A percentile compares a stretch with the other conserved stretches of the same genome.
Conservation (phyloP, 2,113 vertebrate genomes). For the Gymnobelideus leadbeateri region DNA sequence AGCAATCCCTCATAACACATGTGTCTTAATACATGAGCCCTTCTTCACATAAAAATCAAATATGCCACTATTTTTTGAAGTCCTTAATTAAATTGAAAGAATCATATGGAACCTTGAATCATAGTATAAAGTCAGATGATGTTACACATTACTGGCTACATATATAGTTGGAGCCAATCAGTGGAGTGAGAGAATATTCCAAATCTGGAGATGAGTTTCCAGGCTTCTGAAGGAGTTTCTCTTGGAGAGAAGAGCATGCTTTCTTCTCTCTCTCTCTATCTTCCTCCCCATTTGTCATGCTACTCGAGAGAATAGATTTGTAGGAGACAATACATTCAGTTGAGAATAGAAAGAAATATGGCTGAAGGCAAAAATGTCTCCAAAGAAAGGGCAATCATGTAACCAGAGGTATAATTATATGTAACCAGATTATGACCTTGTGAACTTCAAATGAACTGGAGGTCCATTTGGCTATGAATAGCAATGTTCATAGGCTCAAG, state of each 20-base stretch:
- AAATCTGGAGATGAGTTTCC: not conserved
- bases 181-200: not conserved
- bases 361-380: not conserved
- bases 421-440: not conserved
- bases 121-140: not conserved
- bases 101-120: not conserved
- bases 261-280: not conserved
- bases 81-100: not conserved
- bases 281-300: not conserved
- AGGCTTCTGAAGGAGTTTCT: not conserved
- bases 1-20: no score
- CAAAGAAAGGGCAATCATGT: not conserved
- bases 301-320: not conserved
- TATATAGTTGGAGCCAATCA: not conserved
- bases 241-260: not conserved
- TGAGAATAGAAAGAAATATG: not conserved
- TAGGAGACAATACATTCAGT: not conserved
- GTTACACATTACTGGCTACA: not conserved
- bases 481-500: not conserved
- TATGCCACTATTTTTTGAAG: not conserved
- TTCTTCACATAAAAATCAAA: not conserved
- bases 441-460: not conserved
- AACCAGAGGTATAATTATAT: not conserved
- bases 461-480: not conserved
- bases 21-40: no score